phyloP scores from a whole-genome alignment of 2,113 vertebrate genomes.

The Hymenochirus boettgeri region DNA sequence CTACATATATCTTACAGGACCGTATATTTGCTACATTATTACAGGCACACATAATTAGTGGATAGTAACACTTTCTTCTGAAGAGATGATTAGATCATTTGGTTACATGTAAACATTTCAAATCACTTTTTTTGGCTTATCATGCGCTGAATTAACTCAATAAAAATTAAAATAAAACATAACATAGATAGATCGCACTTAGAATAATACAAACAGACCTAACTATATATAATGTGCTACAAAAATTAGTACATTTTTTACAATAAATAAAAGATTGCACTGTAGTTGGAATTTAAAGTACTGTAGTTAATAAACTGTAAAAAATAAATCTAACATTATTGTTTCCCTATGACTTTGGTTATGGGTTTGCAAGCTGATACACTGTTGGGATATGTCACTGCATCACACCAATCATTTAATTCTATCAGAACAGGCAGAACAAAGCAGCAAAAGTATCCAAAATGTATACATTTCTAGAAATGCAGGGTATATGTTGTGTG shows the following conservation, averaged over 20 bases:
- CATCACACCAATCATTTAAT: constrained; percentile 51
- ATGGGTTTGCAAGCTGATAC: constrained; percentile 66
- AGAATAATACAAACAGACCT: constrained; percentile 81
- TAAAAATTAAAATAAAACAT: constrained; percentile 34
- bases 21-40: constrained; percentile 80
- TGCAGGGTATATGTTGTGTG: constrained; percentile 64
- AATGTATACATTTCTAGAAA: constrained; percentile 55
- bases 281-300: constrained; percentile 99
- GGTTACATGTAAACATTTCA: constrained; percentile 85
- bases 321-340: constrained; percentile 97
- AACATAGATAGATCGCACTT: constrained; percentile 76
- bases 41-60: constrained; percentile 76
- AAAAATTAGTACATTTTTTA: constrained; percentile 93
- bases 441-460: constrained; percentile 76
- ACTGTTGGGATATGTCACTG: constrained; percentile 85
- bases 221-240: constrained; percentile 87
- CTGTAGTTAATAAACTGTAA: constrained; percentile 99
- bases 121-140: constrained; percentile 76
- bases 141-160: constrained; percentile 81
- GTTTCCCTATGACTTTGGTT: constrained; percentile 96
- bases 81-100: constrained; percentile 83
- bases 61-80: constrained; percentile 68
- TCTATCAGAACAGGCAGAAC: constrained; percentile 76
- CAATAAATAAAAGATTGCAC: constrained; percentile 99
- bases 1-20: constrained; percentile 77